Percentiles rank a stretch among this genome's conserved stretches.
Evolutionary conservation across 1,140 invertebrate genomes (phyloP).

Genomic region (Ostrea edulis): DNA sequence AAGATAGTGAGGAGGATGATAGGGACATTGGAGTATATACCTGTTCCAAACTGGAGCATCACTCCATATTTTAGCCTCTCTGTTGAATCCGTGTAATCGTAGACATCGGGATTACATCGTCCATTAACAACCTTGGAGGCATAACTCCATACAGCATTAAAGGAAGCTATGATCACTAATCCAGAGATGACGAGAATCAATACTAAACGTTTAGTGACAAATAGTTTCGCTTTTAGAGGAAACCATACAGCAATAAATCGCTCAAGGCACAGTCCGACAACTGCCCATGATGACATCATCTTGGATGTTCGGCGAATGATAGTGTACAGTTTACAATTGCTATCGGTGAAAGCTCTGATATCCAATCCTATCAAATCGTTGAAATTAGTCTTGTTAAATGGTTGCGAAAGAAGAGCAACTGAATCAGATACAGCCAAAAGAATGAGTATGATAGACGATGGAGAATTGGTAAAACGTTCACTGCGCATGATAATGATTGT

Average conservation of each 20-base stretch:
- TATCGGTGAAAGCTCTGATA: slow-evolving; percentile 33
- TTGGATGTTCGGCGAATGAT: slow-evolving; percentile 46
- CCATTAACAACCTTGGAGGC: slow-evolving; percentile 48
- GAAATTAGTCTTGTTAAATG: slow-evolving; percentile 47
- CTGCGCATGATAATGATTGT: slow-evolving; percentile 41
- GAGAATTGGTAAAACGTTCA: not conserved
- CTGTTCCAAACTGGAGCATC: slow-evolving; percentile 24
- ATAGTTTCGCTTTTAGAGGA: slow-evolving; percentile 50
- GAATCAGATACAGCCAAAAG: slow-evolving; percentile 44
- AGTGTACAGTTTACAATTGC: slow-evolving; percentile 52
- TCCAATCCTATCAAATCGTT: slow-evolving; percentile 40
- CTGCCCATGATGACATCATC: slow-evolving; percentile 62
- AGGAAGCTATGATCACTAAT: slow-evolving; percentile 7
- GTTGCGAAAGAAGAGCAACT: slow-evolving; percentile 15
- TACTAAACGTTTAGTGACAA: slow-evolving; percentile 42
- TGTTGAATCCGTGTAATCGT: not conserved
- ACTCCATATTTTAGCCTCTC: slow-evolving; percentile 1
- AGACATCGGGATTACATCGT: slow-evolving; percentile 47
- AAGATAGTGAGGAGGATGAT: not conserved
- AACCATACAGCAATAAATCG: slow-evolving; percentile 59
- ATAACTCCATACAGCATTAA: slow-evolving; percentile 46
- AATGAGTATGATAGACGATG: slow-evolving; percentile 31
- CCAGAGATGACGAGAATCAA: slow-evolving; percentile 32
- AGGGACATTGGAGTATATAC: slow-evolving; percentile 17
- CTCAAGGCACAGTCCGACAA: slow-evolving; percentile 55